Evolutionary conservation across 2,888 invertebrate genomes (phyloP), one percentile per base, ranked within the genome.

Genomic region (Ferdinandea cuprea): DNA sequence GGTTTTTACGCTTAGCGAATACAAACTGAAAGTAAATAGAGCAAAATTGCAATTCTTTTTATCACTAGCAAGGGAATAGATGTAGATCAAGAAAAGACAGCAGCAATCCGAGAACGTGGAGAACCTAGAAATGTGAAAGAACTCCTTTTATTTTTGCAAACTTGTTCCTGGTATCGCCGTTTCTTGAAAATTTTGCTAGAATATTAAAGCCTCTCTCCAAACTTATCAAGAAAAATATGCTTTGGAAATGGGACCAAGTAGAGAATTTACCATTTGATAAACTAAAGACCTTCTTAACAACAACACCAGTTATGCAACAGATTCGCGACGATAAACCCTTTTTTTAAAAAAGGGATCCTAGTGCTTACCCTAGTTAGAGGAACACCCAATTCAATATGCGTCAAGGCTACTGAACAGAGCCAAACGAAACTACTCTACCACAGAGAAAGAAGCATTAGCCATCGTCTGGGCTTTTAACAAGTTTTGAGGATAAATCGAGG

Each of bases 161-260:
- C 63, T 1, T 76, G 74, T 21, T 73, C 79, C 1, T 71, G 85
- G 80, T 80, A 68, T 25, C 9, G 72, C 9, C 30, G 77, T 2
- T 80, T 81, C 21, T 81, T 3, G 42, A 35, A 8, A 11, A 65
- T 9, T 73, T 81, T 46, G 61, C 69, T 0, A 17, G 37, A 30
- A 85, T 87, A 0, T 86, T 88, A 0, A 52, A 84, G 68, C 88
- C 89, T 2, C 48, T 89, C 4, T 88, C 87, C 0, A 19, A 40
- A 0, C 61, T 88, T 0, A 87, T 87, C 0, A 85, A 69, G 3
- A 89, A 89, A 46, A 69, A 66, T 7, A 37, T 84, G n/a, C 9
- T 52, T 8, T 78, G 74, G 77, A 46, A 5, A 8, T 76, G 85
- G 78, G 15, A 21, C 0, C 87, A 35, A 11, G 35, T 11, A 35